Evolutionary conservation across 1,140 invertebrate genomes (phyloP), one percentile per base, ranked within the genome.

Genomic region (Zaprionus nigranus): DNA sequence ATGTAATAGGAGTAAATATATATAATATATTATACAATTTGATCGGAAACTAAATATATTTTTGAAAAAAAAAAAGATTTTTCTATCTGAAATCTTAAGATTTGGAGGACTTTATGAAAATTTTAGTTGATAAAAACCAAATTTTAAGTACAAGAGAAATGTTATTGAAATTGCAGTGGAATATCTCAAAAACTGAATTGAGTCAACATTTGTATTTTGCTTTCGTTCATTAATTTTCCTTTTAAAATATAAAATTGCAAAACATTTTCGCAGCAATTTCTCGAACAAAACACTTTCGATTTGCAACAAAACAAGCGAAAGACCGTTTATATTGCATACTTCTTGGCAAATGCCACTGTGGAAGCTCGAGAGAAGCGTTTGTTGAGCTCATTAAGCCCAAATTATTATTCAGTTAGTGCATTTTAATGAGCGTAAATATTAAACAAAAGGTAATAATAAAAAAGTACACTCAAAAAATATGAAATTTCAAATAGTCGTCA

Each of bases 381-480:
- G 20, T 12, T 11, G 46, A 49, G 46, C 20, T 51, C 46, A 24
- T 51, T 51, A 51, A 13, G 46, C 20, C 46, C 2, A 22, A 17
- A 46, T 46, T 56, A 15, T n/a, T 24, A 56, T 26, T 12, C 46
- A 30, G 53, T 56, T 30, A 24, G 24, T 56, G 26, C 26, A n/a
- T 56, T 28, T 56, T 56, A 26, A 43, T 46, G 38, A 17, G 15
- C n/a, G 24, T 17, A 24, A 38, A 54, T 12, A 51, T 12, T 49
- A 22, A 7, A 6, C 6, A 54, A 49, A 28, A 43, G 20, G 2
- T 17, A 43, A 62, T 24, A 40, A n/a, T 49, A 70, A 43, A 28
- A 43, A 26, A 64, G 49, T 12, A 34, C 57, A 53, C 7, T 59
- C 12, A 26, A 17, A 34, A 67, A 40, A 28, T 36, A 22, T 46